These are phyloP conservation scores for Ophioninae sp. DNA, from an alignment of 2,888 invertebrate genomes.

Conservation along the genomic window DNA sequence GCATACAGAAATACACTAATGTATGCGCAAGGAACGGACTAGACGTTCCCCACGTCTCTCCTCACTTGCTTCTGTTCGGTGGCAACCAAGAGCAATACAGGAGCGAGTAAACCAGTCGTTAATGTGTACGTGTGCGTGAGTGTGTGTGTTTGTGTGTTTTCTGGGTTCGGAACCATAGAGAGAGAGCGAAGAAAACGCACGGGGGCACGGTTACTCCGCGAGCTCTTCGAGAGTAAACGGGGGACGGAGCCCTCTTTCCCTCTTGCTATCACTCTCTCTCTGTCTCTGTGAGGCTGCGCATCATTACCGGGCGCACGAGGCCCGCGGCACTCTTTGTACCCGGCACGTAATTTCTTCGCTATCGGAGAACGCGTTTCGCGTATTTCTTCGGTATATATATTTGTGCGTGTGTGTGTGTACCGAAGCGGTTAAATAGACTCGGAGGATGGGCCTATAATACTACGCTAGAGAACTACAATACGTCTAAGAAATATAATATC, in stretches of 20 bases:
- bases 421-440: conserved; percentile 27
- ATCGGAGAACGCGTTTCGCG: conserved; percentile 68
- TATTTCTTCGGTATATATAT: conserved; percentile 39
- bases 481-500: conserved; percentile 34
- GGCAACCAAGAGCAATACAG: conserved; percentile 53
- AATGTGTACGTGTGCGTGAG: conserved; percentile 14
- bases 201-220: conserved; percentile 34
- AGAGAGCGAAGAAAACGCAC: conserved; percentile 38
- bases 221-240: conserved; percentile 30
- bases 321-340: conserved; percentile 76
- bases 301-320: conserved; percentile 73
- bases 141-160: conserved; percentile 23
- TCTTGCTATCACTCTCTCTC: conserved; percentile 28
- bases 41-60: conserved; percentile 34
- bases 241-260: conserved; percentile 32
- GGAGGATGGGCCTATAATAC: conserved; percentile 34
- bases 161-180: conserved; percentile 21
- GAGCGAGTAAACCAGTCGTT: conserved; percentile 35
- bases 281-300: conserved; percentile 66
- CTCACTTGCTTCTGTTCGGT: conserved; percentile 55
- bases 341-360: conserved; percentile 75
- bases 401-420: conserved; percentile 1
- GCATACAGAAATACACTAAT: not conserved
- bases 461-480: conserved; percentile 2
- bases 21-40: conserved; percentile 5